Conservation (phyloP, 2,113 vertebrate species). For the Megaceryle torquata region DNA sequence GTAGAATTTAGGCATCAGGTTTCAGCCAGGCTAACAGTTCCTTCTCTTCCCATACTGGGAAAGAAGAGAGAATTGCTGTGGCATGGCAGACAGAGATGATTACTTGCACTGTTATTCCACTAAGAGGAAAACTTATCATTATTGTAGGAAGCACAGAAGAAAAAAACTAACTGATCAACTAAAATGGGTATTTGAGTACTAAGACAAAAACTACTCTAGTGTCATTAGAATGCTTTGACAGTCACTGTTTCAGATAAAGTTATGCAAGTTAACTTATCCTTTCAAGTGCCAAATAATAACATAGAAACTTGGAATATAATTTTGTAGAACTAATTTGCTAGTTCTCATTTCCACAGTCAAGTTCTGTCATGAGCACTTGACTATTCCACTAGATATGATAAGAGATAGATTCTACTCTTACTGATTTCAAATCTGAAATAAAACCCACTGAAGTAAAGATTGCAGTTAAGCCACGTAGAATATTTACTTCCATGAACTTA, state of each 20-base stretch:
- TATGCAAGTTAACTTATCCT: background rate
- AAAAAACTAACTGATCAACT: background rate
- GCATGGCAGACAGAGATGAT: background rate
- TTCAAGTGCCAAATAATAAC: background rate
- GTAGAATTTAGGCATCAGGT: background rate
- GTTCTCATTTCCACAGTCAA: background rate
- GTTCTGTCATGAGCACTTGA: fast-evolving
- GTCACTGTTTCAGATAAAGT: background rate
- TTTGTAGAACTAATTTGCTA: background rate
- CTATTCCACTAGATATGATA: background rate
- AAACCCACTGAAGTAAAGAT: background rate
- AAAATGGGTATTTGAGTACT: background rate
- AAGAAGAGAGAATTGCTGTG: background rate
- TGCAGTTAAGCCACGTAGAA: background rate
- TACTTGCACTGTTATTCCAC: background rate
- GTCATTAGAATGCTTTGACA: background rate
- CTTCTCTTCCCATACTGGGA: background rate
- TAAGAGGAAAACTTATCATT: background rate
- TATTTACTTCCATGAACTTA: background rate
- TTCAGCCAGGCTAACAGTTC: background rate
- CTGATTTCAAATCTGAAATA: background rate
- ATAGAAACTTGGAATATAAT: background rate
- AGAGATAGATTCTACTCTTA: background rate
- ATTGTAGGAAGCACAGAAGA: background rate
- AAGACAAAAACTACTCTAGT: background rate